Conservation (phyloP, 2,888 invertebrate genomes). For the Drosophila neoperkinsi region DNA sequence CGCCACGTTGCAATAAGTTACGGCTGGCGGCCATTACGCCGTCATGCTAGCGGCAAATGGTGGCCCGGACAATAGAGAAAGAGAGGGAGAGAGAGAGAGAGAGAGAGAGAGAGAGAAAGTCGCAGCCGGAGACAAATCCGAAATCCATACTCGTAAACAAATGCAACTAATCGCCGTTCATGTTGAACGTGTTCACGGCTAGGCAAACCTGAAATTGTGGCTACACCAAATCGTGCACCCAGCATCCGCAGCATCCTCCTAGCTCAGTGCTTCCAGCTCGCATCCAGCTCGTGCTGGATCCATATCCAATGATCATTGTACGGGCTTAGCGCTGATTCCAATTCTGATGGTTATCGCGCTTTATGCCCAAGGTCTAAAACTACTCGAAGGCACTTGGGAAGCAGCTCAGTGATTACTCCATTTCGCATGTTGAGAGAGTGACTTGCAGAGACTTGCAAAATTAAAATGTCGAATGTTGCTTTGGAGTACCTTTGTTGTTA, state of each 20-base stretch:
- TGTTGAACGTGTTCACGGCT: conserved; percentile 79
- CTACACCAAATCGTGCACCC: conserved; percentile 41
- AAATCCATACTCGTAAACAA: conserved; percentile 84
- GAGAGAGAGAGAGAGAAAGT: conserved; percentile 11
- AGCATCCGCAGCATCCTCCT: conserved; percentile 15
- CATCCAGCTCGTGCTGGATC: conserved; percentile 11
- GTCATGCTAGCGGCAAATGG: conserved; percentile 44
- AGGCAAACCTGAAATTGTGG: conserved; percentile 76
- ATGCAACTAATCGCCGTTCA: conserved; percentile 83
- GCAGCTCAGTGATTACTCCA: not conserved
- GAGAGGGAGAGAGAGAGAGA: not conserved
- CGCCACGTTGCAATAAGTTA: conserved; percentile 81
- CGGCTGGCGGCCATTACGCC: conserved; percentile 68
- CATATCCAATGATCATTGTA: conserved; percentile 51
- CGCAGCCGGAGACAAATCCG: conserved; percentile 76
- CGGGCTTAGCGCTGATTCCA: conserved; percentile 46
- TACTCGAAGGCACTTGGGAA: not conserved
- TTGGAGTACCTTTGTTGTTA: not conserved
- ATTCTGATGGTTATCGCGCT: conserved; percentile 36
- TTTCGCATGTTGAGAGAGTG: not conserved
- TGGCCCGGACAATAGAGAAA: conserved; percentile 21
- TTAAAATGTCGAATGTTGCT: not conserved
- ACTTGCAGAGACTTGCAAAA: not conserved
- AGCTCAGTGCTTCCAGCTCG: conserved; percentile 1
- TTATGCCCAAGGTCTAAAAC: conserved; percentile 1